These are phyloP conservation scores for Ricordea florida DNA, from an alignment of 92 coral and sea anemone species.

Conservation along the genomic window DNA sequence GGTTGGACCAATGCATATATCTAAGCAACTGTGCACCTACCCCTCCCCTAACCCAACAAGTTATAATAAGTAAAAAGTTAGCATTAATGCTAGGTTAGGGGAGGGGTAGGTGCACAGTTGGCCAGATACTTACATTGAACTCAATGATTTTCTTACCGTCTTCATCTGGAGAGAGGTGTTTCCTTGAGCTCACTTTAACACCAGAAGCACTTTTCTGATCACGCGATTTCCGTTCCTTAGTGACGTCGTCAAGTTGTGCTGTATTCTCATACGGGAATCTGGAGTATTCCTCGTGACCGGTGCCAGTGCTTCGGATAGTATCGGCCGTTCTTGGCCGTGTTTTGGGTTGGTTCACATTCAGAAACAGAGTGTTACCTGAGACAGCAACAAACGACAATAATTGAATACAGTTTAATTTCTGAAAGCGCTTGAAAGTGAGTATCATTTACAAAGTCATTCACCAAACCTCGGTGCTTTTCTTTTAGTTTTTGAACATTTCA, in stretches of 20 bases:
- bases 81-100: no score
- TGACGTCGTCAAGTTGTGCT: background rate
- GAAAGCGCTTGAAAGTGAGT: background rate
- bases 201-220: background rate
- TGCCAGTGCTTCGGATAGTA: conserved; percentile 31
- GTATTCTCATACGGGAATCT: conserved; percentile 63
- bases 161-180: conserved; percentile 3
- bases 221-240: conserved; percentile 4
- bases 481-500: no score
- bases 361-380: conserved; percentile 52
- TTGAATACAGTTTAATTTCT: background rate
- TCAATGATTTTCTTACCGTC: conserved; percentile 13
- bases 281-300: conserved; percentile 48
- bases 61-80: no score
- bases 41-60: no score
- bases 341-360: conserved; percentile 4
- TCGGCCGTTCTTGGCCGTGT: conserved; percentile 69
- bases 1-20: no score
- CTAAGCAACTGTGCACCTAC: no score
- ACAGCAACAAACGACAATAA: background rate
- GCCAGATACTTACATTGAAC: no score
- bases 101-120: no score
- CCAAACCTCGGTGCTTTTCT: no score
- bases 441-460: background rate
- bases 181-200: conserved; percentile 18